Percentiles rank a stretch among this genome's conserved stretches.
Conservation (phyloP, 2,113 vertebrate genomes). For the Thryonomys swinderianus region DNA sequence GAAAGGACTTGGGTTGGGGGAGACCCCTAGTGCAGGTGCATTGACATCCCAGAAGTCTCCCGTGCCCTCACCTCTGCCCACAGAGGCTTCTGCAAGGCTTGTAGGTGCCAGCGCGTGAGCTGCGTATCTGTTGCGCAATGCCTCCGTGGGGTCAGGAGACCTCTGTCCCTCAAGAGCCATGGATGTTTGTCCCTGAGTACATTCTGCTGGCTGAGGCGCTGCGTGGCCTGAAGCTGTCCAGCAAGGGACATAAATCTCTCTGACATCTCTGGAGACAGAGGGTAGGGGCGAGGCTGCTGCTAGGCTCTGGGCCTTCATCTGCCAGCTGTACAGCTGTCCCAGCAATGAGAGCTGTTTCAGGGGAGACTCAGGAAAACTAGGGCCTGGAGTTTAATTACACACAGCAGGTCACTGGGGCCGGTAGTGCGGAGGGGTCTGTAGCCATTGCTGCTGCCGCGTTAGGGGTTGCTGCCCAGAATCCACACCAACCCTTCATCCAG, state of each 20-base stretch:
- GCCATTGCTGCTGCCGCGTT: not conserved
- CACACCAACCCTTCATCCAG: fast-evolving
- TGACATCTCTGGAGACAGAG: not conserved
- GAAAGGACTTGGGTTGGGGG: not conserved
- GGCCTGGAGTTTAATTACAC: conserved; percentile 59
- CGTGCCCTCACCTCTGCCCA: fast-evolving
- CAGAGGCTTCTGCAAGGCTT: not conserved
- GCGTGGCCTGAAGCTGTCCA: not conserved
- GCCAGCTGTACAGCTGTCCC: fast-evolving
- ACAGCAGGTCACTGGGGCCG: not conserved
- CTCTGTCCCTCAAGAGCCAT: not conserved
- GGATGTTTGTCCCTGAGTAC: not conserved
- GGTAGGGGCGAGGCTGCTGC: not conserved
- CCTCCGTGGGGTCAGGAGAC: not conserved
- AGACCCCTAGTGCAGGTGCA: fast-evolving
- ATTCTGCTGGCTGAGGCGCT: fast-evolving
- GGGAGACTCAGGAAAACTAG: not conserved
- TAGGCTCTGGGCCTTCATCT: not conserved
- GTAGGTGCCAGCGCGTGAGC: fast-evolving
- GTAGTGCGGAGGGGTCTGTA: no score
- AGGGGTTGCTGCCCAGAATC: fast-evolving
- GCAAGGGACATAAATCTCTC: not conserved
- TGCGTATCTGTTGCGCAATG: fast-evolving
- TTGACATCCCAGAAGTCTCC: not conserved
- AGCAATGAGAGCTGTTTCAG: fast-evolving